Percentiles rank a stretch among this genome's conserved stretches.
These are phyloP conservation scores for Chrysomallon squamiferum DNA, from an alignment of 1,140 invertebrate genomes.

Conservation along the genomic window DNA sequence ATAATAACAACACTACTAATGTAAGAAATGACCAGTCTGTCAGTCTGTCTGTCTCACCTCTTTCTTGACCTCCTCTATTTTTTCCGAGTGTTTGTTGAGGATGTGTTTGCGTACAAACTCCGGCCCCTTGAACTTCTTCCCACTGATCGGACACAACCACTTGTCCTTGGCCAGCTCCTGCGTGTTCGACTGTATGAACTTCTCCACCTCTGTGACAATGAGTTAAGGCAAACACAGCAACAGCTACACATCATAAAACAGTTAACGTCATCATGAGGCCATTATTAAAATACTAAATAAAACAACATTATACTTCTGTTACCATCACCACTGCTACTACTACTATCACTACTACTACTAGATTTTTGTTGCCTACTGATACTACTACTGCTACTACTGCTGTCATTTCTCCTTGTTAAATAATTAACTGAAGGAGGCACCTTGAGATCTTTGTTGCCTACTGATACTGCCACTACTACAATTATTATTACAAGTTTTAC, in stretches of 20 bases:
- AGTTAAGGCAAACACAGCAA: constrained; percentile 43
- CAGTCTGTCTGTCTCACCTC: constrained; percentile 81
- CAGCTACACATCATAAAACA: not conserved
- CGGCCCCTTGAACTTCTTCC: constrained; percentile 99
- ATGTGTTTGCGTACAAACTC: constrained; percentile 99
- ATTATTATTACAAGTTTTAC: too few relatives aligned
- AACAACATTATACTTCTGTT: too few relatives aligned
- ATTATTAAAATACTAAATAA: too few relatives aligned
- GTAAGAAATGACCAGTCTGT: too few relatives aligned
- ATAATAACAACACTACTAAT: not conserved
- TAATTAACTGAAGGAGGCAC: too few relatives aligned
- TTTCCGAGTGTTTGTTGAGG: constrained; percentile 95
- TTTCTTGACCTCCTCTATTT: constrained; percentile 95
- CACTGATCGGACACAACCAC: constrained; percentile 97
- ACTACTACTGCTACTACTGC: too few relatives aligned
- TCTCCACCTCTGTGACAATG: constrained; percentile 59
- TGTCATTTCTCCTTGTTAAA: too few relatives aligned
- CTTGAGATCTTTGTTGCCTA: too few relatives aligned
- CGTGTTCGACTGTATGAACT: constrained; percentile 68
- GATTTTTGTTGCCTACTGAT: too few relatives aligned
- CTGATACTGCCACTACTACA: too few relatives aligned
- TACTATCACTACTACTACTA: too few relatives aligned
- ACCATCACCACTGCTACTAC: too few relatives aligned
- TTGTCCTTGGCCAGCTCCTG: constrained; percentile 97
- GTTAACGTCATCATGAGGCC: not conserved